Percentiles rank a stretch among this genome's conserved stretches.
These are phyloP conservation scores for Eulithis prunata DNA, from an alignment of 2,888 invertebrate species.

Conservation along the genomic window DNA sequence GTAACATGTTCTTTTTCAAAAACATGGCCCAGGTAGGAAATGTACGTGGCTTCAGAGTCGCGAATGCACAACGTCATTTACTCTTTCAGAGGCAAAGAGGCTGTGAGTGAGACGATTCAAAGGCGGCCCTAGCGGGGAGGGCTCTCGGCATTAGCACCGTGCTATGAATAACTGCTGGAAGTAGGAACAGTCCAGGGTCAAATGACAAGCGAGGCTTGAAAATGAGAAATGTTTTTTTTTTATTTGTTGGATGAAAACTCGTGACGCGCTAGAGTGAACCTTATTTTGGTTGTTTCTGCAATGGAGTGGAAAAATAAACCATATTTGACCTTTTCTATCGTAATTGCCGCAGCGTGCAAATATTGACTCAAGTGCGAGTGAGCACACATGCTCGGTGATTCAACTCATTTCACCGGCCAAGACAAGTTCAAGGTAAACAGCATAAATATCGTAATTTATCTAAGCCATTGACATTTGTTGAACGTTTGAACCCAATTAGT, in stretches of 20 bases:
- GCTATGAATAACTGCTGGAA: constrained; percentile 52
- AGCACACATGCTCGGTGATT: constrained; percentile 10
- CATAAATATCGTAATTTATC: constrained; percentile 54
- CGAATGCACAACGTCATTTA: constrained; percentile 34
- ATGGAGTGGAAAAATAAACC: constrained; percentile 6
- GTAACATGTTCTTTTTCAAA: neutral
- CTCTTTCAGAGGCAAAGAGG: constrained; percentile 32
- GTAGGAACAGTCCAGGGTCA: constrained; percentile 10
- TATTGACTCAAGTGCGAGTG: constrained; percentile 20
- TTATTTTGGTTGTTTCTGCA: too few species aligned
- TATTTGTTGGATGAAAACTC: neutral
- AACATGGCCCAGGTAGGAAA: constrained; percentile 3
- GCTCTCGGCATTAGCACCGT: constrained; percentile 55
- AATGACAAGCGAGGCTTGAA: constrained; percentile 6
- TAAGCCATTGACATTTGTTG: too few species aligned
- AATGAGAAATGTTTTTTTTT: neutral
- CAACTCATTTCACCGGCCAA: constrained; percentile 1
- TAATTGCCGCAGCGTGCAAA: constrained; percentile 19
- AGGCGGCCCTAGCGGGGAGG: constrained; percentile 48
- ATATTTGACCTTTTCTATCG: constrained; percentile 11
- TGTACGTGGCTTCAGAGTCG: constrained; percentile 12
- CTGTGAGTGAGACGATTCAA: constrained; percentile 41
- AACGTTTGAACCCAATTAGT: too few species aligned
- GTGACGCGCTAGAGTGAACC: too few species aligned
- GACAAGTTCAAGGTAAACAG: constrained; percentile 24